phyloP scores from a whole-genome alignment of 2,797 vertebrate genomes.

The Yasuhikotakia modesta region DNA sequence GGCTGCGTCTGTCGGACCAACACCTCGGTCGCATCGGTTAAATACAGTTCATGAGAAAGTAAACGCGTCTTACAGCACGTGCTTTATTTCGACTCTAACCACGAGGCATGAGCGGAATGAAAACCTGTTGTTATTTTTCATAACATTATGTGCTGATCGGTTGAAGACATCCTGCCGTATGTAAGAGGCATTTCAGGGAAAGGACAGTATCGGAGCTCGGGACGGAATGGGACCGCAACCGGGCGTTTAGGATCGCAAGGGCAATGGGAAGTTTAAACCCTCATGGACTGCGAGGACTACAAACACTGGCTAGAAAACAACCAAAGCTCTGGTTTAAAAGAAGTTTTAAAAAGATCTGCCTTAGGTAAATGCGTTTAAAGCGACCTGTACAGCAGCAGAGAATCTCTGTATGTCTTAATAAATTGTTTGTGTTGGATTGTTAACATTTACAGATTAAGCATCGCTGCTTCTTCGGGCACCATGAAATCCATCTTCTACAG shows the following conservation, averaged over 20 bases:
- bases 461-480: slow-evolving; percentile 53
- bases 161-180: slow-evolving; percentile 17
- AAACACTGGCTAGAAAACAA: not conserved
- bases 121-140: slow-evolving; percentile 49
- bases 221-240: slow-evolving; percentile 30
- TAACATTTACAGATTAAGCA: slow-evolving; percentile 22
- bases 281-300: slow-evolving; percentile 8
- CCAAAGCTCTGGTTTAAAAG: not conserved
- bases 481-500: slow-evolving; percentile 90
- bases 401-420: not conserved
- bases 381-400: not conserved
- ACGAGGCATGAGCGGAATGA: not conserved
- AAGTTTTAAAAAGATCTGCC: slow-evolving; percentile 29
- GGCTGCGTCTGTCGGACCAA: slow-evolving; percentile 21
- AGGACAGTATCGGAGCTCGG: slow-evolving; percentile 1
- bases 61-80: not conserved
- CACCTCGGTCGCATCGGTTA: slow-evolving; percentile 18
- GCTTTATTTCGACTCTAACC: not conserved
- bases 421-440: slow-evolving; percentile 35
- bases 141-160: slow-evolving; percentile 37
- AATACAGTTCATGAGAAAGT: not conserved
- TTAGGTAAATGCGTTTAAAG: slow-evolving; percentile 1
- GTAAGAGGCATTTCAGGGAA: slow-evolving; percentile 47
- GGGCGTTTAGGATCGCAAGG: slow-evolving; percentile 7
- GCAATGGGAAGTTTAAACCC: slow-evolving; percentile 45